Conservation (phyloP, 2,113 vertebrate genomes). For the Catharus minimus region DNA sequence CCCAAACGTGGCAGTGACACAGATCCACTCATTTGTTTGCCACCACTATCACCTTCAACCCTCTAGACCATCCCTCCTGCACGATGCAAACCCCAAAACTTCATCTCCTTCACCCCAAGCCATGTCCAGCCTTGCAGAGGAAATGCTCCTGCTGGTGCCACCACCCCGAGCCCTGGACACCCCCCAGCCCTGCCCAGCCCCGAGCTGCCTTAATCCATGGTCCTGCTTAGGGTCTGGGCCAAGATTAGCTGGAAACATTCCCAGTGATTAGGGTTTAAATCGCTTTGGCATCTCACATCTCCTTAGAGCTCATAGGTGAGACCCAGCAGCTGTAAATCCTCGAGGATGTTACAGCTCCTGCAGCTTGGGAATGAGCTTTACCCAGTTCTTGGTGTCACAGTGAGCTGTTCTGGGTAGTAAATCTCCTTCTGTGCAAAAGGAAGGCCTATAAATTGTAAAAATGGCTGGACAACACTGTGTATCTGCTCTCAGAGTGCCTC, state of each 20-base stretch:
- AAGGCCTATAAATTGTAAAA: neutral
- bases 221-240: neutral
- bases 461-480: fast-evolving
- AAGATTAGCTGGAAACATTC: slow-evolving; percentile 22
- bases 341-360: neutral
- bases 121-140: neutral
- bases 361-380: neutral
- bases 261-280: neutral
- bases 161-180: fast-evolving
- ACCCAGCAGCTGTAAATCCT: neutral
- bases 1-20: neutral
- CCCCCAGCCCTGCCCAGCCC: neutral
- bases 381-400: neutral
- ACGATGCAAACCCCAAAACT: neutral
- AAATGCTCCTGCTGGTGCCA: neutral
- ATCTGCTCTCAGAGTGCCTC: neutral
- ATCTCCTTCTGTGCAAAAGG: neutral
- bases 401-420: neutral
- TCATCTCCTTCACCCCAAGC: neutral
- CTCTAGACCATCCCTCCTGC: neutral
- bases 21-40: neutral
- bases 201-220: neutral
- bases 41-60: neutral
- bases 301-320: slow-evolving; percentile 4
- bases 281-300: slow-evolving; percentile 12